Evolutionary conservation across 2,797 vertebrate genomes (phyloP).

Genomic region (Uromys caudimaculatus): DNA sequence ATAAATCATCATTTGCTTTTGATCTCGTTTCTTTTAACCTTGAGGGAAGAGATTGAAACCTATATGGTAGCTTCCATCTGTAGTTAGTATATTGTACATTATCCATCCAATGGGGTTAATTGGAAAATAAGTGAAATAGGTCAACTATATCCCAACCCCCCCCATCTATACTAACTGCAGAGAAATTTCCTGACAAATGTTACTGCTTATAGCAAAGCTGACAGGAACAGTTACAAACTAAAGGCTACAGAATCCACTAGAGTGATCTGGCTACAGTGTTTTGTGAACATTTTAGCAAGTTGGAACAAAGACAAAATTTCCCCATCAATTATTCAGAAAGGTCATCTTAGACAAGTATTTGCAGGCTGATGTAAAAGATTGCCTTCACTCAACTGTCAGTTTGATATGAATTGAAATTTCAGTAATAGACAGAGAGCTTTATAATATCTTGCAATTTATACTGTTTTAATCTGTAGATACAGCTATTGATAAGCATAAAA

Average conservation of each 20-base stretch:
- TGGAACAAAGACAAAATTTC: constrained; percentile 83
- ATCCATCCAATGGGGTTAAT: neutral
- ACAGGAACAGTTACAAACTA: constrained; percentile 77
- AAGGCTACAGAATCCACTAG: constrained; percentile 60
- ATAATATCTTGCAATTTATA: constrained; percentile 50
- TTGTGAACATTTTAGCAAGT: constrained; percentile 74
- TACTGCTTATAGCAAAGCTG: constrained; percentile 80
- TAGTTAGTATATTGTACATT: neutral
- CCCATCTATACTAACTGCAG: constrained; percentile 51
- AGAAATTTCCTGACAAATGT: constrained; percentile 69
- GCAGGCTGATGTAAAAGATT: constrained; percentile 70
- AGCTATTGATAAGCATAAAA: constrained; percentile 37
- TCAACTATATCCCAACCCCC: constrained; percentile 29
- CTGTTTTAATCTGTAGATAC: constrained; percentile 45
- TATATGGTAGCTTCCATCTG: neutral
- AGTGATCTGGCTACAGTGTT: constrained; percentile 65
- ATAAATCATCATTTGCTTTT: constrained; percentile 1
- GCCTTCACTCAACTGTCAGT: constrained; percentile 55
- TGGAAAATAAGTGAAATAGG: constrained; percentile 59
- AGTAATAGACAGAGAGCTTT: neutral
- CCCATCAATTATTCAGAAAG: constrained; percentile 88
- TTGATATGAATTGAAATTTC: constrained; percentile 50
- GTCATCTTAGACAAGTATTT: constrained; percentile 82
- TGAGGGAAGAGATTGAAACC: neutral
- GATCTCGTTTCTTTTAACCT: neutral